Base-by-base conservation (phyloP, 2,797 vertebrate species). In the Chelon auratus region DNA sequence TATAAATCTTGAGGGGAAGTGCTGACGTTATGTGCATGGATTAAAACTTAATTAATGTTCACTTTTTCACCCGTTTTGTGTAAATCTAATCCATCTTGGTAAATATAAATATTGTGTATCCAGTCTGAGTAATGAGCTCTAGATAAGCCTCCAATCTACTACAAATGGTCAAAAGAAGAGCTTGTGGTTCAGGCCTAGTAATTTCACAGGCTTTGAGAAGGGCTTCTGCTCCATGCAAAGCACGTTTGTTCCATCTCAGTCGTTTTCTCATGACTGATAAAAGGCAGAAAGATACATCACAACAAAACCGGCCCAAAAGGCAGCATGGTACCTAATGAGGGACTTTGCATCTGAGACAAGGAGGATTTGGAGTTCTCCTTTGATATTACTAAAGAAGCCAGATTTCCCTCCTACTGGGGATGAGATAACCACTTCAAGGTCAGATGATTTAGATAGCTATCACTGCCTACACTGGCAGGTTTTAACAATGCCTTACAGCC, bases 381-480 rank as follows among this genome's bases (percentile, higher is more conserved):
- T 89, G 84, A 86, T 88, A 89, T 83, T 75, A 82, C 78, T 87
- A 85, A 87, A 90, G 73, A 81, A 87, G 82, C 64, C 73, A 69
- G 77, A 82, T 78, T 72, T 68, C 78, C 61, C 79, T 81, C 80
- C 88, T 79, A 73, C 80, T 80, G 71, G 80, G 72, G 72, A 90
- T 78, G 77, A 83, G 87, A 89, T 91, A 92, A 93, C 88, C 86
- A 87, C 86, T 91, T 86, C 90, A 91, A 90, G 90, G 87, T 91
- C 89, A 89, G 80, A 77, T 68, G 84, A 82, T 91, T 90, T 80
- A 91, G 91, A 92, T 92, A 81, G 84, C 81, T 80, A 91, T 90
- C 86, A 17, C 85, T 69, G 76, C 71, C 66, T 75, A 84, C 84
- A 78, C 68, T 75, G 74, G 68, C 80, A 83, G 64, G 71, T 80